Evolutionary conservation across 2,113 vertebrate species (phyloP).

Genomic region (Canis aureus): DNA sequence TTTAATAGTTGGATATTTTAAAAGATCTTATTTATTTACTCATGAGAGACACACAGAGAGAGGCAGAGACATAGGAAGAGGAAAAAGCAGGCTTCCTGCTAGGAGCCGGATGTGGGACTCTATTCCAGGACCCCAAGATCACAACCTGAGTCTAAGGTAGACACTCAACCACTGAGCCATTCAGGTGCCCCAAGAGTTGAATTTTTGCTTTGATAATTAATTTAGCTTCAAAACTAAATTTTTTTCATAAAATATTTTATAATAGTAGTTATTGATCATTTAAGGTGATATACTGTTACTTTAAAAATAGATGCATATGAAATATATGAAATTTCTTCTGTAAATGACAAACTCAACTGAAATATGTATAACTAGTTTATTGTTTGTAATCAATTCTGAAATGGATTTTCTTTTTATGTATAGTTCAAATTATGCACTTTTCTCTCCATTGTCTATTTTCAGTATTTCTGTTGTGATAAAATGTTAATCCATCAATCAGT

Average conservation of each 20-base stretch:
- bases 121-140: too few relatives aligned
- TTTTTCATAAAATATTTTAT: slow-evolving; percentile 32
- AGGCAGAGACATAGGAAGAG: too few relatives aligned
- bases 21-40: too few relatives aligned
- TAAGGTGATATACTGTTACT: not conserved
- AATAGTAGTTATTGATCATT: not conserved
- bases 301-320: slow-evolving; percentile 43
- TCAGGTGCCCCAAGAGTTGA: not conserved
- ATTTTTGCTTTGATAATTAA: slow-evolving; percentile 22
- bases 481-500: not conserved
- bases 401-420: not conserved
- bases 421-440: not conserved
- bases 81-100: too few relatives aligned
- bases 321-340: not conserved
- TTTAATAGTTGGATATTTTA: not conserved
- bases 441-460: not conserved
- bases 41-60: too few relatives aligned
- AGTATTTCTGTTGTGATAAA: slow-evolving; percentile 23
- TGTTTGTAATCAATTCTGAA: slow-evolving; percentile 36
- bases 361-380: not conserved
- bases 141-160: too few relatives aligned
- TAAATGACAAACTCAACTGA: not conserved
- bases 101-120: too few relatives aligned
- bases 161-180: too few relatives aligned
- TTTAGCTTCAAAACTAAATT: not conserved